Evolutionary conservation across 1,140 invertebrate species (phyloP), one percentile per base, ranked within the genome.

Genomic region (Trypoxylus dichotomus): DNA sequence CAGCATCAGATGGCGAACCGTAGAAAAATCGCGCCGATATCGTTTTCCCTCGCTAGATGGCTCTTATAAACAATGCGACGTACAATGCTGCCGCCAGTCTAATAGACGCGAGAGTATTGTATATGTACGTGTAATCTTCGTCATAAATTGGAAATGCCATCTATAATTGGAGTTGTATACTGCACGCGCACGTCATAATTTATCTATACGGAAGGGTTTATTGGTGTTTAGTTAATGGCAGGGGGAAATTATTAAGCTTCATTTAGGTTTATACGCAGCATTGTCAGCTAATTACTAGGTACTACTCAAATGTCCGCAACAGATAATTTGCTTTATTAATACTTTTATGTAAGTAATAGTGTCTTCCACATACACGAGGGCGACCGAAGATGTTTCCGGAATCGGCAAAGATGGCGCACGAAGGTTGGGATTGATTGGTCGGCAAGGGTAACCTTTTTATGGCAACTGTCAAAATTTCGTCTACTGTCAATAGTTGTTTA

Each of bases 201-300:
- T 68, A 68, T 27, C 19, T 68, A 29, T 68, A 68, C 21, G 24
- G 60, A 68, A 68, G 60, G 60, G 60, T 68, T 68, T 68, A 68
- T 68, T 68, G 27, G 60, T 68, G 60, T 29, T 25, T 29, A 68
- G 60, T 29, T 68, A 21, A 27, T 29, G 21, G 60, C 27, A 68
- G 1, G 3, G 1, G 60, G 60, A 68, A 68, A 68, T 68, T 25
- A 68, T 68, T 68, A 68, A 68, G 27, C 24, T n/a, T n/a, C n/a
- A n/a, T n/a, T n/a, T n/a, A n/a, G n/a, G n/a, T n/a, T n/a, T n/a
- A n/a, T n/a, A n/a, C n/a, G n/a, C n/a, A n/a, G n/a, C n/a, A n/a
- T n/a, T n/a, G n/a, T n/a, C n/a, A n/a, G n/a, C n/a, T n/a, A n/a
- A n/a, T n/a, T n/a, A n/a, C n/a, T n/a, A n/a, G n/a, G n/a, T n/a